Conservation (phyloP, 1,140 invertebrate genomes). For the Drosophila varians region DNA sequence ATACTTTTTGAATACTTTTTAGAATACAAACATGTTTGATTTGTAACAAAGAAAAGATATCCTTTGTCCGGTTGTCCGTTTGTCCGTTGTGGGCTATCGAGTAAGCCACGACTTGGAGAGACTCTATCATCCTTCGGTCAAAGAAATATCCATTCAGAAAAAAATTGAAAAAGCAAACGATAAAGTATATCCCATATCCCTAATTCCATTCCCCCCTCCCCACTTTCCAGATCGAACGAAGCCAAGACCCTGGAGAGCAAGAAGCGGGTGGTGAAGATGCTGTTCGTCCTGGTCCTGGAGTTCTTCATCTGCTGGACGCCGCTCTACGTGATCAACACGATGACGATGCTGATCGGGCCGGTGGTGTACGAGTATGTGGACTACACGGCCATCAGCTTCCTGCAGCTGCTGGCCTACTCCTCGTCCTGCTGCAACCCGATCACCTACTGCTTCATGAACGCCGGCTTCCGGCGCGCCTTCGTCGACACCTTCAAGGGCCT, state of each 20-base stretch:
- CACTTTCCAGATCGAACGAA: conserved; percentile 83
- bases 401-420: conserved; percentile 93
- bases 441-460: conserved; percentile 98
- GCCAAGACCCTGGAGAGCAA: conserved; percentile 84
- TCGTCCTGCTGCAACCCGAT: conserved; percentile 96
- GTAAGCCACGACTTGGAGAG: too few relatives aligned
- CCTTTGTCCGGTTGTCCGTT: too few relatives aligned
- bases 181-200: too few relatives aligned
- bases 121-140: too few relatives aligned
- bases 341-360: conserved; percentile 88
- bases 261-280: conserved; percentile 92
- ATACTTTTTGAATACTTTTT: too few relatives aligned
- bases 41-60: too few relatives aligned
- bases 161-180: too few relatives aligned
- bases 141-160: too few relatives aligned
- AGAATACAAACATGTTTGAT: too few relatives aligned
- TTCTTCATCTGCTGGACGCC: conserved; percentile 98
- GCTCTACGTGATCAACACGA: conserved; percentile 93
- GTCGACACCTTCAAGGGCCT: conserved; percentile 84
- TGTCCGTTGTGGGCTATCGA: too few relatives aligned
- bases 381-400: conserved; percentile 89
- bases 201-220: too few relatives aligned
- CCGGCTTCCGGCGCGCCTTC: conserved; percentile 90
- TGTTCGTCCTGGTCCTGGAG: conserved; percentile 95
- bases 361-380: conserved; percentile 89